phyloP scores from a whole-genome alignment of 2,797 vertebrate species.

The Pantherophis alleghaniensis region DNA sequence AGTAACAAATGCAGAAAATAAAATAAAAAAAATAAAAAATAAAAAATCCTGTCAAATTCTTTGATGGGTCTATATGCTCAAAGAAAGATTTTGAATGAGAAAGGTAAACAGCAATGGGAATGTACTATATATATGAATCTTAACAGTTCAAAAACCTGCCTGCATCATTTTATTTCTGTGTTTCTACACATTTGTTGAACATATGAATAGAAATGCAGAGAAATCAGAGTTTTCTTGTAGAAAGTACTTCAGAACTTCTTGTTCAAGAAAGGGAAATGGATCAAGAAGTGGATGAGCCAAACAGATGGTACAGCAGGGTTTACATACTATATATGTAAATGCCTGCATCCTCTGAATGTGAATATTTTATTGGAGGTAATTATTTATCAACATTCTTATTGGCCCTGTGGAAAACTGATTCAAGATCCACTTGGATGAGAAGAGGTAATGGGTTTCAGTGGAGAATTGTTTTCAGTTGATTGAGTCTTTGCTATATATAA shows the following conservation, averaged over 20 bases:
- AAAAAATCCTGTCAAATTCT: not conserved
- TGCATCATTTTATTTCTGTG: not conserved
- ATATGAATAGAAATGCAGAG: not conserved
- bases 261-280: not conserved
- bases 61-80: constrained; percentile 56
- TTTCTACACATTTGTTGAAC: not conserved
- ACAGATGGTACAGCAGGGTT: not conserved
- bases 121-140: not conserved
- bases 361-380: not conserved
- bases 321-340: not conserved
- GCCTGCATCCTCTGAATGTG: not conserved
- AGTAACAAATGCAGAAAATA: constrained; percentile 77
- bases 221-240: not conserved
- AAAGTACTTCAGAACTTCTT: not conserved
- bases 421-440: not conserved
- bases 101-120: not conserved
- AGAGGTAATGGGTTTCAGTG: not conserved
- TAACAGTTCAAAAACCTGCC: constrained; percentile 39
- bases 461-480: not conserved
- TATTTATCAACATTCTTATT: not conserved
- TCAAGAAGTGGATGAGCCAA: not conserved
- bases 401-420: not conserved
- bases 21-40: constrained; percentile 40
- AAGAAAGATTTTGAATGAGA: constrained; percentile 51
- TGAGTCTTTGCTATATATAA: not conserved